These are phyloP conservation scores for Equus przewalskii DNA, from an alignment of 2,113 vertebrate genomes.

Conservation along the genomic window DNA sequence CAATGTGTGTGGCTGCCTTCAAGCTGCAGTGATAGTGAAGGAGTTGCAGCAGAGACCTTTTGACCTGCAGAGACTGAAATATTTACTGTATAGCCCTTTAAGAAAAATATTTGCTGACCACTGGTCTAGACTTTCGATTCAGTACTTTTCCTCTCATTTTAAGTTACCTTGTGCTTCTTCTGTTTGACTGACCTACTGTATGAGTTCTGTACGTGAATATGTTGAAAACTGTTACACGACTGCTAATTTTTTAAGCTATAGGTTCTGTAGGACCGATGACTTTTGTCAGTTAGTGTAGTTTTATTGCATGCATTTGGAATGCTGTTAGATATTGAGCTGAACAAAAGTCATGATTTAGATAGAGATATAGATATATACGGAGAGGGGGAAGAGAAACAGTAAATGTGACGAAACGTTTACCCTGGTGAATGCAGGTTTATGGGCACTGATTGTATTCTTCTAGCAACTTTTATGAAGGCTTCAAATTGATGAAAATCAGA, in stretches of 20 bases:
- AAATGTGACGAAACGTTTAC: neutral
- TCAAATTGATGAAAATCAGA: neutral
- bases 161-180: neutral
- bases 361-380: rapidly evolving
- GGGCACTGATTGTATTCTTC: neutral
- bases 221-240: neutral
- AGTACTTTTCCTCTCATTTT: neutral
- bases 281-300: neutral
- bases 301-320: neutral
- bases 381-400: neutral
- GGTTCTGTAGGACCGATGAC: neutral
- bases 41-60: neutral
- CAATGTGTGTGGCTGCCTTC: neutral
- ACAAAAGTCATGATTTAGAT: too few relatives aligned
- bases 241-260: neutral
- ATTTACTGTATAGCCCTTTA: neutral
- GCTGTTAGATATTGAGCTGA: neutral
- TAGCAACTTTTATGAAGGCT: neutral
- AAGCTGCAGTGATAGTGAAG: neutral
- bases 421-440: neutral
- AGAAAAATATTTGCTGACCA: neutral
- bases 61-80: neutral
- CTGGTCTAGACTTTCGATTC: neutral
- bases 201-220: neutral
- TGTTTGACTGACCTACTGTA: neutral